Evolutionary conservation across 1,140 invertebrate species (phyloP).

Genomic region (Dufourea novaeangliae): DNA sequence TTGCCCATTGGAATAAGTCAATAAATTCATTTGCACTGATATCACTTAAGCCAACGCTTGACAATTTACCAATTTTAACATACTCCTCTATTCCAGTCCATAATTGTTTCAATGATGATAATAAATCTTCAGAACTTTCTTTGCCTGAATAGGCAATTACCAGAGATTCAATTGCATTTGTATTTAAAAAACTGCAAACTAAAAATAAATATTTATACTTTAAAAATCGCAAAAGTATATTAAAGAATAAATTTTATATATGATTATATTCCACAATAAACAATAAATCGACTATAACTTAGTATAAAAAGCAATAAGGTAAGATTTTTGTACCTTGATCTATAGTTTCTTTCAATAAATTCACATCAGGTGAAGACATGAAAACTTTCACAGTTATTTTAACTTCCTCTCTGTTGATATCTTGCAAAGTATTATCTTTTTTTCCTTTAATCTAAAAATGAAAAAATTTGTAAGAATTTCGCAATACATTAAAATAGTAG

Average conservation of each 20-base stretch:
- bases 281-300: constrained; percentile 46
- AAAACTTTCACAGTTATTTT: constrained; percentile 85
- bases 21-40: constrained; percentile 91
- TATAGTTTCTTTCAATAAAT: constrained; percentile 80
- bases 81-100: constrained; percentile 89
- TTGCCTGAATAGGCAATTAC: constrained; percentile 86
- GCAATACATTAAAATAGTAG: constrained; percentile 6
- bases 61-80: constrained; percentile 85
- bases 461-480: constrained; percentile 31
- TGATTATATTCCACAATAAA: constrained; percentile 8
- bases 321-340: constrained; percentile 75
- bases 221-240: no score
- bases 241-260: constrained; percentile 5
- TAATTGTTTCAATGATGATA: constrained; percentile 86
- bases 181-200: constrained; percentile 86
- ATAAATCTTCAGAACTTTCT: constrained; percentile 78
- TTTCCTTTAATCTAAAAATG: constrained; percentile 67
- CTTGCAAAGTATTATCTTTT: constrained; percentile 66
- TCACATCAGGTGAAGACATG: constrained; percentile 78
- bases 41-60: constrained; percentile 93
- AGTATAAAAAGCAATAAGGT: constrained; percentile 19
- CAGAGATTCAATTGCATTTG: constrained; percentile 87
- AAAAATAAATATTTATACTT: no score
- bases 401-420: constrained; percentile 81
- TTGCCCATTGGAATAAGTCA: constrained; percentile 89